A percentile compares a stretch with the other conserved stretches of the same genome.
These are phyloP conservation scores for Diploptera punctata DNA, from an alignment of 2,888 invertebrate species.

Conservation along the genomic window DNA sequence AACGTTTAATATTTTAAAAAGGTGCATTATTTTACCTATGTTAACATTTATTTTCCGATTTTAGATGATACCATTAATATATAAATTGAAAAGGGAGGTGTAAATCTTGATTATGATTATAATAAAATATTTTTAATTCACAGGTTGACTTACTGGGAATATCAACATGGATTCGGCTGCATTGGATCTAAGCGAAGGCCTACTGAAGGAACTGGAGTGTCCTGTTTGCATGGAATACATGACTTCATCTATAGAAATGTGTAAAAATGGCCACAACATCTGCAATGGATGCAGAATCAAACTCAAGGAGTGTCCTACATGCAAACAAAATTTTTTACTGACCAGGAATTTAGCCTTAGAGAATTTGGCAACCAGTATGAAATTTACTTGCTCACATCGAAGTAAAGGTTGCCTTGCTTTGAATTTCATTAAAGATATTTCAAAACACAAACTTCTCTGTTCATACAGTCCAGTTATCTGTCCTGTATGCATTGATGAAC, in stretches of 20 bases:
- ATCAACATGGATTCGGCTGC: neutral
- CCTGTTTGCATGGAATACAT: constrained; percentile 13
- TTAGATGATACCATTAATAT: too few relatives aligned
- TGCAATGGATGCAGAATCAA: neutral
- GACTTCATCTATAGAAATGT: constrained; percentile 3
- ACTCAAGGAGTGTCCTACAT: neutral
- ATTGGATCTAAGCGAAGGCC: neutral
- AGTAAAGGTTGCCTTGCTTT: neutral
- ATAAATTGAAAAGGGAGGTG: too few relatives aligned
- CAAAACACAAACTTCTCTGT: neutral
- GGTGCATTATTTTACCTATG: too few relatives aligned
- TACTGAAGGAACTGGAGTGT: neutral
- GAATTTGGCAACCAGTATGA: neutral
- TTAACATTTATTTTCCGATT: too few relatives aligned
- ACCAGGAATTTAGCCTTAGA: neutral
- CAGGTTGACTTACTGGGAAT: too few relatives aligned
- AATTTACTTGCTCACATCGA: neutral
- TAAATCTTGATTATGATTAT: too few relatives aligned
- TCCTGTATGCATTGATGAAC: neutral
- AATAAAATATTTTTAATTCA: too few relatives aligned
- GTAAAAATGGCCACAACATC: constrained; percentile 3
- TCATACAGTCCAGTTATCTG: neutral
- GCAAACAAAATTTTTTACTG: neutral
- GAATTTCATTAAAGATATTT: neutral
- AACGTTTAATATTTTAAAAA: too few relatives aligned